These are phyloP conservation scores for Phalacrocorax pelagicus DNA, from an alignment of 2,113 vertebrate species.

Conservation along the genomic window DNA sequence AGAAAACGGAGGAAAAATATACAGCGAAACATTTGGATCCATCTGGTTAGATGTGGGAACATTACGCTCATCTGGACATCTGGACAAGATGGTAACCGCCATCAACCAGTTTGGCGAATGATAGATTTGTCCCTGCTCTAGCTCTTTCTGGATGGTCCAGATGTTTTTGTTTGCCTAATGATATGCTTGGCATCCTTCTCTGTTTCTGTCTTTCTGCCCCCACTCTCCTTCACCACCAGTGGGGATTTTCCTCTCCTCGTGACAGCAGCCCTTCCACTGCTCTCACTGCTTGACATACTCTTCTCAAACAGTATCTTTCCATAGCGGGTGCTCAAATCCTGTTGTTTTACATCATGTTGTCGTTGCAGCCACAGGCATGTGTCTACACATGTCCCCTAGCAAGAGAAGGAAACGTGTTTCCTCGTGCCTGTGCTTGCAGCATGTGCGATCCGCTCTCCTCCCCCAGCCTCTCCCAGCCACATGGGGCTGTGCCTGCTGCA, in stretches of 20 bases:
- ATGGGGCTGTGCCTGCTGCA: not conserved
- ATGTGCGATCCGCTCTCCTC: not conserved
- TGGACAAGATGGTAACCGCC: not conserved
- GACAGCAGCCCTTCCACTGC: fast-evolving
- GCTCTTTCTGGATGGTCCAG: not conserved
- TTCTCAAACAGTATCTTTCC: not conserved
- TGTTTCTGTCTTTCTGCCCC: not conserved
- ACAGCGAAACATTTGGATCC: not conserved
- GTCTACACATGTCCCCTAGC: not conserved
- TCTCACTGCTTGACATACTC: not conserved
- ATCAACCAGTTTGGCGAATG: not conserved
- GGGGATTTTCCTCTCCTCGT: not conserved
- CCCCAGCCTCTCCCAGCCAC: not conserved
- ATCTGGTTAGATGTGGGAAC: constrained; percentile 24
- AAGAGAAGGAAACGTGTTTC: not conserved
- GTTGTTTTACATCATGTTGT: not conserved
- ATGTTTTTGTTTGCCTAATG: not conserved
- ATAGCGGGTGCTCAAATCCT: not conserved
- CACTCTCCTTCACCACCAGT: not conserved
- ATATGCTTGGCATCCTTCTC: not conserved
- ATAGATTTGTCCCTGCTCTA: not conserved
- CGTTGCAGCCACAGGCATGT: not conserved
- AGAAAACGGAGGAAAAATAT: not conserved
- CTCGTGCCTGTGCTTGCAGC: not conserved
- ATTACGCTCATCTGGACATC: not conserved